Evolutionary conservation across 2,113 vertebrate genomes (phyloP).

Genomic region (Gorsachius goisagi): DNA sequence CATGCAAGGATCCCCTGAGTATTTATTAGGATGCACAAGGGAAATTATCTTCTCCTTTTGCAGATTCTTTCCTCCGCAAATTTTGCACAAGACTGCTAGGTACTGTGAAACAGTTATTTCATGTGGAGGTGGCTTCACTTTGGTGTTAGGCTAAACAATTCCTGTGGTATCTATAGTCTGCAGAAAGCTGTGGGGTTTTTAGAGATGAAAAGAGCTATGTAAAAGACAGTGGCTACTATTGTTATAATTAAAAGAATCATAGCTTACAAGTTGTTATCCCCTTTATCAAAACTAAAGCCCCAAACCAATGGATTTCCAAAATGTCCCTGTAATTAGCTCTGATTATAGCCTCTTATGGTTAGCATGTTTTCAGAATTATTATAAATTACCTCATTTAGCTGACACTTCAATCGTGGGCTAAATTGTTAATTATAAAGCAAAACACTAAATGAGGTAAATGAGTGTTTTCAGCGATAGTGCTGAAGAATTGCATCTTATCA

Average conservation of each 20-base stretch:
- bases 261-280: slow-evolving; percentile 31
- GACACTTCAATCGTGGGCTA: not conserved
- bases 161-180: not conserved
- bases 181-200: not conserved
- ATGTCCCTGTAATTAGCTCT: slow-evolving; percentile 53
- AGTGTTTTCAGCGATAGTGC: not conserved
- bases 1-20: not conserved
- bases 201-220: not conserved
- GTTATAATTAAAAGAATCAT: slow-evolving; percentile 23
- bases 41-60: not conserved
- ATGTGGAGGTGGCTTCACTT: not conserved
- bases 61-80: not conserved
- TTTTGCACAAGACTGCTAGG: not conserved
- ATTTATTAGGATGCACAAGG: not conserved
- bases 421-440: slow-evolving; percentile 24
- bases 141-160: not conserved
- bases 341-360: slow-evolving; percentile 41
- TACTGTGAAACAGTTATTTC: not conserved
- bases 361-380: slow-evolving; percentile 20
- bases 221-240: not conserved
- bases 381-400: slow-evolving; percentile 41
- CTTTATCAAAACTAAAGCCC: slow-evolving; percentile 42
- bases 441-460: slow-evolving; percentile 22
- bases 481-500: not conserved
- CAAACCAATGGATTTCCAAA: slow-evolving; percentile 43